These are phyloP conservation scores for Scyliorhinus canicula DNA, from an alignment of 2,797 vertebrate genomes.

Conservation along the genomic window DNA sequence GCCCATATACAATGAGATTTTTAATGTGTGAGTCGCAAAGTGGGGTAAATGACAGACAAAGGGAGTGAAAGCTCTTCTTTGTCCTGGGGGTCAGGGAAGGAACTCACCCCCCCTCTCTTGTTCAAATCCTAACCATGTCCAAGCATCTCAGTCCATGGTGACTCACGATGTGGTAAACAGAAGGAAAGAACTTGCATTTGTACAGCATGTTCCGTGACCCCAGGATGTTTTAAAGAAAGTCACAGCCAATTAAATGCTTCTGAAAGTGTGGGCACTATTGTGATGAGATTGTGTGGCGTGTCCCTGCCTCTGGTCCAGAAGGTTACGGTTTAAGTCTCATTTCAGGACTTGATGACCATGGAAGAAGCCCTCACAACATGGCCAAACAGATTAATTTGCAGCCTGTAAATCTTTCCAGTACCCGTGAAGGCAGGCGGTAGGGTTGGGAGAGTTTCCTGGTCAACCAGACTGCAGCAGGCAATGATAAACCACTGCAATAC, in stretches of 20 bases:
- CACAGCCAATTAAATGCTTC: not conserved
- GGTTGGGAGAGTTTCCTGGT: no score
- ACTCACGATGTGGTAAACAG: not conserved
- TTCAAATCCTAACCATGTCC: not conserved
- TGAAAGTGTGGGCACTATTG: not conserved
- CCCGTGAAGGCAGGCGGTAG: no score
- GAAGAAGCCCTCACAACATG: no score
- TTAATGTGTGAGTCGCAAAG: not conserved
- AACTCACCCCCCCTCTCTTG: not conserved
- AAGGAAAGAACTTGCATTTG: not conserved
- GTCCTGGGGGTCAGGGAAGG: not conserved
- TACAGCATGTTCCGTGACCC: not conserved
- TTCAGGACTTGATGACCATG: no score
- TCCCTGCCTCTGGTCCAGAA: no score
- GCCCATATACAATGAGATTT: not conserved
- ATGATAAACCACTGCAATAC: no score
- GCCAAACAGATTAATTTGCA: no score
- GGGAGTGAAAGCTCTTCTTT: not conserved
- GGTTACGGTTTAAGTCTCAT: no score
- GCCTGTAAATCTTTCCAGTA: no score
- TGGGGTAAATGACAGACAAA: not conserved
- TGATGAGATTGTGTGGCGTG: no score
- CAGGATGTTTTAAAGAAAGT: not conserved
- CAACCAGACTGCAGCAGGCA: no score
- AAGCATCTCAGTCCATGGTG: not conserved